Conservation (phyloP, 2,888 invertebrate species). For the Ectemnius continuus region DNA sequence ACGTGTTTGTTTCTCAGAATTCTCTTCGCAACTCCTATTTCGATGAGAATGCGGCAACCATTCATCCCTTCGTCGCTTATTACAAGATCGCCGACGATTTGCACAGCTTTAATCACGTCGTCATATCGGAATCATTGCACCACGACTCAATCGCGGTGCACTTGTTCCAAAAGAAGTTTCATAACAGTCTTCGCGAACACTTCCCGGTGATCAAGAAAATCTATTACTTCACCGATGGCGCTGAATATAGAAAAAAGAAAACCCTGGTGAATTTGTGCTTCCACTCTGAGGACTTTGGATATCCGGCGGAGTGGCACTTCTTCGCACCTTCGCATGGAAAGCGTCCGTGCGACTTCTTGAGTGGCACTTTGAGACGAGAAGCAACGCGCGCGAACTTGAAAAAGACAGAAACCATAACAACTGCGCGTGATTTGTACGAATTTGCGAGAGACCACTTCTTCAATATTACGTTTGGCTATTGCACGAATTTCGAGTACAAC, state of each 20-base stretch:
- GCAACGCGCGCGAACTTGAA: constrained; percentile 21
- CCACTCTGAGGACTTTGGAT: constrained; percentile 9
- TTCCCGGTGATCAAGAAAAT: not conserved
- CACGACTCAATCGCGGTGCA: constrained; percentile 9
- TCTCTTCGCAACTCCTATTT: constrained; percentile 11
- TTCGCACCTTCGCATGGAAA: constrained; percentile 23
- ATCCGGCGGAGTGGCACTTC: constrained; percentile 16
- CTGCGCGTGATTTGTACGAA: not conserved
- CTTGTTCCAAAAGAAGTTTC: not conserved
- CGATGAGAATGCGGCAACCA: constrained; percentile 4
- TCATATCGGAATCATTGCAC: constrained; percentile 12
- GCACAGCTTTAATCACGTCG: not conserved
- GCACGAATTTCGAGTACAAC: not conserved
- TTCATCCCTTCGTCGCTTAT: constrained; percentile 8
- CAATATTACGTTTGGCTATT: not conserved
- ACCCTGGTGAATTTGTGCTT: constrained; percentile 7
- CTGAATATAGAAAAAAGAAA: constrained; percentile 7
- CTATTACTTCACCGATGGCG: not conserved
- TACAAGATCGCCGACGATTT: not conserved
- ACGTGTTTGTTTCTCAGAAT: constrained; percentile 13
- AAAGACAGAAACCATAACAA: not conserved
- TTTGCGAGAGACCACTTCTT: constrained; percentile 4
- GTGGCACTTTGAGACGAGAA: constrained; percentile 10
- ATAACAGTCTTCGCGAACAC: not conserved
- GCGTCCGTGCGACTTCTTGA: constrained; percentile 13